Evolutionary conservation across 2,113 vertebrate genomes (phyloP).

Genomic region (Dicerorhinus sumatrensis): DNA sequence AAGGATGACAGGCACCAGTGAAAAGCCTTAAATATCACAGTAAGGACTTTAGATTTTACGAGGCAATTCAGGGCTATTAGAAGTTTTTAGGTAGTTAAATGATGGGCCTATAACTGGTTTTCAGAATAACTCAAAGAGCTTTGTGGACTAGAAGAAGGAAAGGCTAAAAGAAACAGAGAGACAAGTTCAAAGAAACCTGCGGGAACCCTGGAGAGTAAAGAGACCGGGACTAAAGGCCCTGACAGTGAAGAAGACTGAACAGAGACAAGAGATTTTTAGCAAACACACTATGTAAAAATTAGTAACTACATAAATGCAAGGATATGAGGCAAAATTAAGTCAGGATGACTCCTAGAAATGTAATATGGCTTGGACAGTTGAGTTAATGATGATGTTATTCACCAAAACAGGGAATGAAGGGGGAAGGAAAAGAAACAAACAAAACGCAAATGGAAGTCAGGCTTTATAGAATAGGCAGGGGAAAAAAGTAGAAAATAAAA

Average conservation of each 20-base stretch:
- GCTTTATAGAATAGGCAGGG: not conserved
- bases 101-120: not conserved
- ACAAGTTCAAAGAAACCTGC: not conserved
- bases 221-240: not conserved
- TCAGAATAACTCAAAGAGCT: not conserved
- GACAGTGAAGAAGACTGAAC: not conserved
- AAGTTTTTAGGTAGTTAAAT: not conserved
- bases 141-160: not conserved
- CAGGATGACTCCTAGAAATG: not conserved
- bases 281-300: not conserved
- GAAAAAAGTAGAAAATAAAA: not conserved
- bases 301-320: not conserved
- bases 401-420: not conserved
- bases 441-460: not conserved
- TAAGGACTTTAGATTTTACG: not conserved
- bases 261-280: not conserved
- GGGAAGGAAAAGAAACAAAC: not conserved
- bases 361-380: not conserved
- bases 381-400: not conserved
- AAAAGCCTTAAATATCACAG: not conserved
- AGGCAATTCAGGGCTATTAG: not conserved
- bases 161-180: not conserved
- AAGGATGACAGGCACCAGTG: not conserved
- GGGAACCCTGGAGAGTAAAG: not conserved
- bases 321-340: not conserved